phyloP scores from a whole-genome alignment of 1,140 invertebrate species.

The Drosophila azteca region DNA sequence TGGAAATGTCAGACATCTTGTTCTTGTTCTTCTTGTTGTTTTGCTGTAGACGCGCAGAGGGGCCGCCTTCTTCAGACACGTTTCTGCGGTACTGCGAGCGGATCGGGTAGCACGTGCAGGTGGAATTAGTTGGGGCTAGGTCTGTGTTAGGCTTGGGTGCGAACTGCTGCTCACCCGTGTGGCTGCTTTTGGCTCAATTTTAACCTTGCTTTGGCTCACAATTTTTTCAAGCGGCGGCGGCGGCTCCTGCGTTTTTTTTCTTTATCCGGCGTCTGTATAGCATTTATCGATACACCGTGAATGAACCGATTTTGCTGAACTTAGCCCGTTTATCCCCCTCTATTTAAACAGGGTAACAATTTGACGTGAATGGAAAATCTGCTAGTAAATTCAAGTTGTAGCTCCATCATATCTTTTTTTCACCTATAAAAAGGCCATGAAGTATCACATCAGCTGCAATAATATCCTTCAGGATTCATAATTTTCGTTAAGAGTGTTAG shows the following conservation, averaged over 20 bases:
- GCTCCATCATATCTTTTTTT: too few relatives aligned
- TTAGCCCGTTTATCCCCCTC: too few relatives aligned
- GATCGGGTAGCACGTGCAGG: constrained; percentile 11
- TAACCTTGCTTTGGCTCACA: constrained; percentile 20
- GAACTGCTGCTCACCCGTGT: constrained; percentile 12
- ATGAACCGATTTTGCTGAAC: too few relatives aligned
- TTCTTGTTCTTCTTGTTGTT: constrained; percentile 35
- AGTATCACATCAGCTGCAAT: too few relatives aligned
- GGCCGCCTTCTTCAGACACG: constrained; percentile 55
- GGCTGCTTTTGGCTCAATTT: constrained; percentile 24
- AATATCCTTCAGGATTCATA: too few relatives aligned
- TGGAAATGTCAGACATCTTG: constrained; percentile 81
- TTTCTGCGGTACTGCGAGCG: constrained; percentile 46
- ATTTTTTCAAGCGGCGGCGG: constrained; percentile 33
- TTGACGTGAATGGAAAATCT: too few relatives aligned
- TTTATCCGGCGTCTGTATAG: constrained; percentile 18
- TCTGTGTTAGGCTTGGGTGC: neutral
- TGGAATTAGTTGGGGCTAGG: too few relatives aligned
- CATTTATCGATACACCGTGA: too few relatives aligned
- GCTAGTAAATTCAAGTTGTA: too few relatives aligned
- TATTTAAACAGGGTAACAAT: too few relatives aligned
- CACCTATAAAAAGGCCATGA: too few relatives aligned
- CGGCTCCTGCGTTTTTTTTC: constrained; percentile 44
- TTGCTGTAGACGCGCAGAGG: constrained; percentile 20
- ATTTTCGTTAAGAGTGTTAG: too few relatives aligned